Evolutionary conservation across 1,140 invertebrate genomes (phyloP).

Genomic region (Dinoponera quadriceps): DNA sequence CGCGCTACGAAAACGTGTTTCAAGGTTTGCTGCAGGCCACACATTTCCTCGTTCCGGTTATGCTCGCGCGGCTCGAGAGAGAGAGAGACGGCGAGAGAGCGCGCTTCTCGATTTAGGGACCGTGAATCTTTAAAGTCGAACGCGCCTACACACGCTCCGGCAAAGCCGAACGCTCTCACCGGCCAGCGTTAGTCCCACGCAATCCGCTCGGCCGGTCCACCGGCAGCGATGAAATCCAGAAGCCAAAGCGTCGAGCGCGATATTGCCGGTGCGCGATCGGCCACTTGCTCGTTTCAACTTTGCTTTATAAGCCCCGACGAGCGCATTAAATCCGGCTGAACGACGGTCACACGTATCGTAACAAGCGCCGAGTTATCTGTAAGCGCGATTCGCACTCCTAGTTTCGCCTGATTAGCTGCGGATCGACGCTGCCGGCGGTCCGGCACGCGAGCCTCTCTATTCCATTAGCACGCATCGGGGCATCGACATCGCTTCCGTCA

Average conservation of each 20-base stretch:
- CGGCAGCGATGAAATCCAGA: conserved; percentile 53
- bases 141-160: conserved; percentile 10
- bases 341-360: conserved; percentile 53
- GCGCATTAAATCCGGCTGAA: conserved; percentile 66
- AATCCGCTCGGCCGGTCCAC: background rate
- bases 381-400: conserved; percentile 16
- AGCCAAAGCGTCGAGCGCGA: conserved; percentile 63
- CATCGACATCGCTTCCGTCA: background rate
- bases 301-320: conserved; percentile 61
- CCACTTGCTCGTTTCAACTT: conserved; percentile 46
- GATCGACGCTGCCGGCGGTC: background rate
- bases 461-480: conserved; percentile 13
- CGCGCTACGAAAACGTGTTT: conserved; percentile 44
- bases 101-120: conserved; percentile 50
- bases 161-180: conserved; percentile 31
- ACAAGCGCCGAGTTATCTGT: conserved; percentile 11
- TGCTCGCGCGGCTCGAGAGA: background rate
- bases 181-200: conserved; percentile 2
- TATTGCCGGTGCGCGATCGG: conserved; percentile 35
- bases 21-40: conserved; percentile 51
- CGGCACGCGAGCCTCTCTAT: too few species aligned
- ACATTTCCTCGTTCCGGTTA: conserved; percentile 52
- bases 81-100: conserved; percentile 24
- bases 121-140: conserved; percentile 54
- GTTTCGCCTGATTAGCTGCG: conserved; percentile 39